phyloP scores from a whole-genome alignment of 1,140 invertebrate genomes.

The Philopotamus ludificatus region DNA sequence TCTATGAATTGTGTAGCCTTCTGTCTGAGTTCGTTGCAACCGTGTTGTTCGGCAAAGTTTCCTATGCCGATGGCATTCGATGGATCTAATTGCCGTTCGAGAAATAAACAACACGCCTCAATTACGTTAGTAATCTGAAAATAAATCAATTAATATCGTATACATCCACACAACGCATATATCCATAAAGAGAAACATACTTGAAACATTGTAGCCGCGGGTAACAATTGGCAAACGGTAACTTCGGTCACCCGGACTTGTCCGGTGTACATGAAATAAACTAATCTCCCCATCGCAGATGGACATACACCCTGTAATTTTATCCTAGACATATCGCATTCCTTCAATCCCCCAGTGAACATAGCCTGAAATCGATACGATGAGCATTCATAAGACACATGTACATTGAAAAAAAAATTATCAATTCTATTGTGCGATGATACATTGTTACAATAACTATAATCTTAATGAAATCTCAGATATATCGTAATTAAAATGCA shows the following conservation, averaged over 20 bases:
- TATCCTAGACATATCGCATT: constrained; percentile 81
- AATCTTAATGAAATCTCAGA: not conserved
- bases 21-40: constrained; percentile 76
- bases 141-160: not conserved
- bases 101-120: constrained; percentile 85
- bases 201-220: constrained; percentile 93
- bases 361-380: constrained; percentile 66
- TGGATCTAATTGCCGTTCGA: constrained; percentile 88
- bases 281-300: constrained; percentile 77
- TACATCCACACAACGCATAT: not conserved
- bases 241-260: constrained; percentile 85
- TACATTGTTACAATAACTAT: no score
- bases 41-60: constrained; percentile 88
- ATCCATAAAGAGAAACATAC: constrained; percentile 51
- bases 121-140: constrained; percentile 81
- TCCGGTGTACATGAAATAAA: constrained; percentile 90
- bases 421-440: not conserved
- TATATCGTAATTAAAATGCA: constrained; percentile 23
- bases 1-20: constrained; percentile 89
- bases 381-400: constrained; percentile 1
- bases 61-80: constrained; percentile 91
- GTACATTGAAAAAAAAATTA: not conserved
- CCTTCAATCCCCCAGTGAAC: constrained; percentile 86
- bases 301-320: constrained; percentile 85
- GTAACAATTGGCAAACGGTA: constrained; percentile 85